Evolutionary conservation across 1,140 invertebrate species (phyloP).

Genomic region (Drosophila kanapiae): DNA sequence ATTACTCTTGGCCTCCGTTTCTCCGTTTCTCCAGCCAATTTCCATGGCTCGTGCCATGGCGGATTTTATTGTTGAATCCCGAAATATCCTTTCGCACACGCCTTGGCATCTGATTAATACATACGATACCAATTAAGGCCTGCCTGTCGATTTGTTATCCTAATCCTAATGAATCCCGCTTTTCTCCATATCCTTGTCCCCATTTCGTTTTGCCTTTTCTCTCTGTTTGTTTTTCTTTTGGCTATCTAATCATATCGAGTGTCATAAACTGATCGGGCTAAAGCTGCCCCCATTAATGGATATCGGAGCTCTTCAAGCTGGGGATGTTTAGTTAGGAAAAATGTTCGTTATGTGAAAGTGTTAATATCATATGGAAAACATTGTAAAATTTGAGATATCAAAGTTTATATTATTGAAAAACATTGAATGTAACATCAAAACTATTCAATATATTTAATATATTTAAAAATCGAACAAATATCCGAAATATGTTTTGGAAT

Average conservation of each 20-base stretch:
- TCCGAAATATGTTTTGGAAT: too few species aligned
- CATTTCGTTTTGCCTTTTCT: background rate
- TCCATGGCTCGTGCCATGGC: background rate
- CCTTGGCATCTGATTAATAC: conserved; percentile 13
- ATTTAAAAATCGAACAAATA: too few species aligned
- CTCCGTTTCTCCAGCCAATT: too few species aligned
- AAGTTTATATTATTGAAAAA: too few species aligned
- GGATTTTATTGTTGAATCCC: background rate
- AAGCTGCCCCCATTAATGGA: background rate
- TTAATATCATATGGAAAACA: too few species aligned
- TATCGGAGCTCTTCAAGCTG: background rate
- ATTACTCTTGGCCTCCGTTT: conserved; percentile 19
- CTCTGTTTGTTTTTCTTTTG: background rate
- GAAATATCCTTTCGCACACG: background rate
- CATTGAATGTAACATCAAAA: too few species aligned
- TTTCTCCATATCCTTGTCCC: background rate
- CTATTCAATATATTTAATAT: too few species aligned
- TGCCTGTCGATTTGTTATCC: conserved; percentile 15
- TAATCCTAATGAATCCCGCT: conserved; percentile 6
- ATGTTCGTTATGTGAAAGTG: too few species aligned
- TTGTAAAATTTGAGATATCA: too few species aligned
- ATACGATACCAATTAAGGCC: conserved; percentile 15
- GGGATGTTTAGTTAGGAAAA: too few species aligned
- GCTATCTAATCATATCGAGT: background rate
- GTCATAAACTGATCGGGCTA: conserved; percentile 4